Percentiles rank a stretch among this genome's conserved stretches.
Conservation (phyloP, 2,888 invertebrate genomes). For the Magallana nippona region DNA sequence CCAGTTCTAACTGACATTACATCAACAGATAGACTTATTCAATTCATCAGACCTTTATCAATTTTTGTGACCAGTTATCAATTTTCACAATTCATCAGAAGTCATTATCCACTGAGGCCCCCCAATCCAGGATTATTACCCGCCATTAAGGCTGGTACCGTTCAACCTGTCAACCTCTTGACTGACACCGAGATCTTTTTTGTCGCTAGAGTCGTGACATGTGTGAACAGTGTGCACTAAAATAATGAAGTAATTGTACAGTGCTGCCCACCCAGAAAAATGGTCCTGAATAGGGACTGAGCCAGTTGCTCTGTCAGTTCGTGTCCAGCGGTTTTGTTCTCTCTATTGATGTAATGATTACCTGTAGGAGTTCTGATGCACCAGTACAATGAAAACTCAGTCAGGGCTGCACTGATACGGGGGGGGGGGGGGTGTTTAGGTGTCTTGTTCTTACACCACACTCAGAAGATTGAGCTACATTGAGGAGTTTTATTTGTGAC, state of each 20-base stretch:
- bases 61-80: slow-evolving; percentile 14
- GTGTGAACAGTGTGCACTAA: slow-evolving; percentile 25
- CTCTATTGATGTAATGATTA: background rate
- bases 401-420: background rate
- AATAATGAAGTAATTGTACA: slow-evolving; percentile 17
- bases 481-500: slow-evolving; percentile 11
- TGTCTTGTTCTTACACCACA: background rate
- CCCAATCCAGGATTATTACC: slow-evolving; percentile 1
- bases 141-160: background rate
- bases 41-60: slow-evolving; percentile 19
- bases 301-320: background rate
- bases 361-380: background rate
- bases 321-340: background rate
- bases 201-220: background rate
- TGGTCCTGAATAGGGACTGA: background rate
- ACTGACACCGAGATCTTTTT: slow-evolving; percentile 2
- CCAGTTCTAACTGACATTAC: background rate
- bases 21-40: background rate
- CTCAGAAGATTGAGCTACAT: slow-evolving; percentile 22
- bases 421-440: background rate
- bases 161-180: slow-evolving; percentile 3
- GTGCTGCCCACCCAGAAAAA: slow-evolving; percentile 28
- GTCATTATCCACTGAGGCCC: background rate
- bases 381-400: background rate
- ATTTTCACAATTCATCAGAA: slow-evolving; percentile 25